A percentile compares a stretch with the other conserved stretches of the same genome.
phyloP scores from a whole-genome alignment of 2,888 invertebrate genomes.

The Euplexia lucipara region DNA sequence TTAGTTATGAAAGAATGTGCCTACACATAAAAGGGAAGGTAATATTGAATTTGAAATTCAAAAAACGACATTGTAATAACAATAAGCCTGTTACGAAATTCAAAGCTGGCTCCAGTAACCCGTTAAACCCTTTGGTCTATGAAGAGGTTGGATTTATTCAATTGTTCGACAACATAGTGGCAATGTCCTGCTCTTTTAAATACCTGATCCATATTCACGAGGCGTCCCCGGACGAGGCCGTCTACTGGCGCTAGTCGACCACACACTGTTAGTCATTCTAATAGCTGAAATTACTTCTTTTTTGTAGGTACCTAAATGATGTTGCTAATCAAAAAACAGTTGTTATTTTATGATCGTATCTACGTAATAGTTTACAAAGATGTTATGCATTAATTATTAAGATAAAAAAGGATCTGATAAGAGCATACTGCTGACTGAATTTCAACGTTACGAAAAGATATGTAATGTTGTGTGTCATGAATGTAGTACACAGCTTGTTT shows the following conservation, averaged over 20 bases:
- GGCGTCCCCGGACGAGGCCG: slow-evolving; percentile 59
- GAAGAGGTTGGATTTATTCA: slow-evolving; percentile 58
- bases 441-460: slow-evolving; percentile 40
- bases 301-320: too few species aligned
- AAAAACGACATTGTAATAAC: slow-evolving; percentile 44
- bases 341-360: too few species aligned
- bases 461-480: slow-evolving; percentile 32
- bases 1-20: slow-evolving; percentile 39
- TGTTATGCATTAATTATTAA: too few species aligned
- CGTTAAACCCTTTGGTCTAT: slow-evolving; percentile 40
- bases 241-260: slow-evolving; percentile 51
- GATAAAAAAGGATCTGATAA: too few species aligned
- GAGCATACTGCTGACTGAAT: too few species aligned
- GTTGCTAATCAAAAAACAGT: too few species aligned
- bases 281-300: slow-evolving; percentile 24
- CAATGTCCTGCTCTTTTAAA: slow-evolving; percentile 64
- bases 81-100: slow-evolving; percentile 50
- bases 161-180: slow-evolving; percentile 63
- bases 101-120: slow-evolving; percentile 42
- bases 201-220: slow-evolving; percentile 71
- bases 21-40: slow-evolving; percentile 38
- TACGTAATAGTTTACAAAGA: too few species aligned
- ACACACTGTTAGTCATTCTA: slow-evolving; percentile 19
- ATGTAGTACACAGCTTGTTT: slow-evolving; percentile 38
- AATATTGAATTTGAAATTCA: slow-evolving; percentile 48